Base-by-base conservation (phyloP, 2,797 vertebrate genomes). In the Micrastur ruficollis region DNA sequence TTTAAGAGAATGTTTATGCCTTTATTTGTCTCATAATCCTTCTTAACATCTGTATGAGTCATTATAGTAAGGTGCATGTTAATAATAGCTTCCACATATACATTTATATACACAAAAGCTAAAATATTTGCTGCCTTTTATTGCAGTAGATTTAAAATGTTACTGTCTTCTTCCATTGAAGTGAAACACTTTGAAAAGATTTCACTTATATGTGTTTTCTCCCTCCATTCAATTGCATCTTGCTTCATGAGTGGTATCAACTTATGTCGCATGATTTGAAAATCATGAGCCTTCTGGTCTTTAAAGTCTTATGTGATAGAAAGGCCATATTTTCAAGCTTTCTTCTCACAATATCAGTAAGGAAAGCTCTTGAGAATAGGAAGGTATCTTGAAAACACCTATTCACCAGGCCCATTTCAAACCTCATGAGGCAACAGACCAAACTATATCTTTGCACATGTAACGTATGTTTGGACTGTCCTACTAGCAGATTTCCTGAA, bases 1-100 rank as follows among this genome's bases (percentile, higher is more conserved):
- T 95, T 96, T 96, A 89, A 95, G 85, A 95, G 75, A 92, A 93
- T 80, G 90, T 78, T 67, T 93, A 70, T 95, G 58, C 73, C 40
- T 97, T 95, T 85, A 96, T 96, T 96, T 83, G 87, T 72, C 72
- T 86, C 72, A 87, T 97, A 97, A 97, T 97, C 95, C 89, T 91
- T 42, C 76, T 95, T 97, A 97, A 95, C 90, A 66, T 97, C 85
- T 80, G 36, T 61, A 68, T 97, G 96, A 98, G 95, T 97, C 95
- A 97, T 78, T 96, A 85, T 16, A 74, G 85, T 53, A 94, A 97
- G 95, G 80, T 94, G 55, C 29, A 49, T 62, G 75, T 83, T 93
- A 95, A 87, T 91, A 96, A 95, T 80, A 92, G 55, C 59, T 95
- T 95, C 91, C 46, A 94, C 25, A 32, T 50, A 50, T 47, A 81